Conservation (phyloP, 2,797 vertebrate genomes). For the Sitta carolinensis region DNA sequence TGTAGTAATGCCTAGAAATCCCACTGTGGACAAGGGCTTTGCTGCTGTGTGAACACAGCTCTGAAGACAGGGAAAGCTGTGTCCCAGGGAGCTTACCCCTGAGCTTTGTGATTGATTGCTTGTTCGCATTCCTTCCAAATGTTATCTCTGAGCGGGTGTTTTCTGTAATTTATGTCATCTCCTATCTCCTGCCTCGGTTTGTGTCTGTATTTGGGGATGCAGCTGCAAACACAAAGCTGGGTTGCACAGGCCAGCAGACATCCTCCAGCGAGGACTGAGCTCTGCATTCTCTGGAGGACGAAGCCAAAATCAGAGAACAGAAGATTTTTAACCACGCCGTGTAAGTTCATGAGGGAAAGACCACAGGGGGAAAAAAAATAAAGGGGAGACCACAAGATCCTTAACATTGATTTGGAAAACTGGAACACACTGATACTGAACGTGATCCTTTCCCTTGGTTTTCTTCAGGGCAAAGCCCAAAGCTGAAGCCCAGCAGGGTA, state of each 20-base stretch:
- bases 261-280: neutral
- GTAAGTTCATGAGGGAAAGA: neutral
- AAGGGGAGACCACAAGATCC: neutral
- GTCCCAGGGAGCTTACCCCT: conserved; percentile 14
- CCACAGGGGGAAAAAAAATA: neutral
- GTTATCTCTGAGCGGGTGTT: neutral
- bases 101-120: conserved; percentile 40
- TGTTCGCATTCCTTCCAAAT: neutral
- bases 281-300: neutral
- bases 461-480: conserved; percentile 7
- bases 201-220: conserved; percentile 14
- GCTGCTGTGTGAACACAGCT: neutral
- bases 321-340: neutral
- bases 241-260: neutral
- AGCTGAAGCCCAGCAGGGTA: rapidly evolving
- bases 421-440: neutral
- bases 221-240: neutral
- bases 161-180: conserved; percentile 54
- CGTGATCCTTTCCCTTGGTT: conserved; percentile 30
- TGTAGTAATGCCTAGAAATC: conserved; percentile 21
- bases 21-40: neutral
- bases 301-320: neutral
- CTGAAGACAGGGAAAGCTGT: neutral
- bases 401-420: neutral
- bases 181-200: neutral